A percentile compares a stretch with the other conserved stretches of the same genome.
phyloP scores from a whole-genome alignment of 2,797 vertebrate species.

The Lepilemur ruficaudatus region DNA sequence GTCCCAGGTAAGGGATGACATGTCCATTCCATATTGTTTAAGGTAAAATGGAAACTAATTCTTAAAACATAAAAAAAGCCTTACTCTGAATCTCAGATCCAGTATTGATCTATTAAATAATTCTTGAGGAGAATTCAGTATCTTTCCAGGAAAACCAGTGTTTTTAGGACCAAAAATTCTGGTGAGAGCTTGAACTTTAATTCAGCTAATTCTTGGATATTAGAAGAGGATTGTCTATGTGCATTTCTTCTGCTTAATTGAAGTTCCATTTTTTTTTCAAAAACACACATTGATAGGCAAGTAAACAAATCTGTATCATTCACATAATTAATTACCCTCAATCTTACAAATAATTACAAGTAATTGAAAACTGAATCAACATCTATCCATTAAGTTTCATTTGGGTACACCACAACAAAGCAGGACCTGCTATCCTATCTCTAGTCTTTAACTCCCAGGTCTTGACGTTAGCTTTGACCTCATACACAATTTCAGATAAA shows the following conservation, averaged over 20 bases:
- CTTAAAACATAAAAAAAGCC: not conserved
- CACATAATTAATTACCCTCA: not conserved
- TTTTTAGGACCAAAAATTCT: not conserved
- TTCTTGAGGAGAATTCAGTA: not conserved
- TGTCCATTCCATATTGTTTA: not conserved
- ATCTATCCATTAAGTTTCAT: not conserved
- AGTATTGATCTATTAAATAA: not conserved
- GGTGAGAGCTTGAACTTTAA: not conserved
- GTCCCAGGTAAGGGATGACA: not conserved
- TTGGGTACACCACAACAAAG: not conserved
- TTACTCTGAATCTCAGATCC: not conserved
- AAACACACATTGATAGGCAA: not conserved
- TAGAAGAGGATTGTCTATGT: not conserved
- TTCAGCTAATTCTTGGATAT: not conserved
- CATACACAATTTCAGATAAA: not conserved
- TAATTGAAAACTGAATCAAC: not conserved
- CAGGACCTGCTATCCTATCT: not conserved
- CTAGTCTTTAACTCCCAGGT: not conserved
- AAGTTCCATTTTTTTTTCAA: conserved; percentile 13
- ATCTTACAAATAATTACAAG: not conserved
- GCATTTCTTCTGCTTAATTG: not conserved
- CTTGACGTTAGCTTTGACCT: not conserved
- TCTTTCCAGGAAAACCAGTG: not conserved
- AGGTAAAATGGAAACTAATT: not conserved
- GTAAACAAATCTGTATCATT: not conserved